Base-by-base conservation (phyloP, 1,140 invertebrate genomes). In the Drosophila santomea region DNA sequence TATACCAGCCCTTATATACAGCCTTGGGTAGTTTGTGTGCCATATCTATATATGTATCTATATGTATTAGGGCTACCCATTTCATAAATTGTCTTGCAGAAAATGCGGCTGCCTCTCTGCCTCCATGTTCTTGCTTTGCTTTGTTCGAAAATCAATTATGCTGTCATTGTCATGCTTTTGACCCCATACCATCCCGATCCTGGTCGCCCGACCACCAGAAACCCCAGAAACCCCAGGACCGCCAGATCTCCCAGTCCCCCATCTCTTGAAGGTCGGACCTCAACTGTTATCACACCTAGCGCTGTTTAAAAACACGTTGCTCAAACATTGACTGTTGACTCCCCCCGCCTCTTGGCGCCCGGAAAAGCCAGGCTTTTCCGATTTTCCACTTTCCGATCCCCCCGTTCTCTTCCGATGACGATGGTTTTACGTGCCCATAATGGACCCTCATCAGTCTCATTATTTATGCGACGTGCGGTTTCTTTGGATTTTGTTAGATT, bases 401-500 rank as follows among this genome's bases (percentile, higher is more conserved):
- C 43, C 43, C 32, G 7, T 32, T 32, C 7, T 17, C 15, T 51
- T 20, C 38, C 41, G 25, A 32, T 56, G 45, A 59, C 32, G 43
- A 52, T 59, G 64, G 64, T 43, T 63, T 84, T 89, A 84, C 80
- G 84, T 89, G 84, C 73, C 80, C 80, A 89, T 89, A 89, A 89
- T 89, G 84, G 84, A 89, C 84, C 84, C 84, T 89, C 84, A 89
- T 89, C 84, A 89, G 80, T 89, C 84, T 89, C 84, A 89, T 89
- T 89, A 89, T 89, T 89, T 89, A 89, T 89, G 85, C 84, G 84
- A 89, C 84, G 84, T 89, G 84, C 84, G 84, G 84, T 89, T 89
- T 89, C 84, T 90, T 89, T 89, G 84, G 84, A 89, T 89, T 89
- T 89, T 89, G 84, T 89, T 89, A 89, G 84, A 89, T 89, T 89